Base-by-base conservation (phyloP, 2,888 invertebrate species). In the Gandaritis pyraliata region DNA sequence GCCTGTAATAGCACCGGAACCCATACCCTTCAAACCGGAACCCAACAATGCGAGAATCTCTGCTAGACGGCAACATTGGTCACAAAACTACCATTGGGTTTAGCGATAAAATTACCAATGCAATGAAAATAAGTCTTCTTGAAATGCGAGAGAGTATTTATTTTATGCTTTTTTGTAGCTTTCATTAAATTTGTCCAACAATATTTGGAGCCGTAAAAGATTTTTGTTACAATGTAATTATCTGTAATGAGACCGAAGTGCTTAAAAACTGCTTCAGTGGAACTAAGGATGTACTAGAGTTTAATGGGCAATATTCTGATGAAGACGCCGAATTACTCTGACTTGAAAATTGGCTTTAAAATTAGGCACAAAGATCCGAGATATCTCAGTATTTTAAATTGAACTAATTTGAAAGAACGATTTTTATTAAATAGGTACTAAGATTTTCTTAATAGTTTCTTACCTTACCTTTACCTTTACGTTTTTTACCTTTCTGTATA, bases 261-360 rank as follows among this genome's bases (percentile, higher is more conserved):
- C 75, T 78, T 75, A 71, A 72, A 59, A 74, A 72, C 71, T 73
- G 72, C 74, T 75, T 72, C 65, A 68, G 72, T 77, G 77, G 72
- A 73, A 76, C 78, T 74, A 74, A 78, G 74, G 74, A 71, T 71
- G 72, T 78, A 73, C 73, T 78, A 76, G 72, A 73, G 72, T 74
- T 78, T 77, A 74, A 80, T 72, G 71, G 70, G 68, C 70, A 67
- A 73, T 61, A 65, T 73, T 76, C 72, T 72, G 71, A 71, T 60
- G 71, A 69, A 72, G 76, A 69, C 72, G 70, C 64, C 64, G 64
- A 73, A 74, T 73, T 71, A 74, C 73, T 71, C 73, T 68, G 68
- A 70, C 71, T 71, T 71, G 70, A 72, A 73, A 74, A 77, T 78
- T 75, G 70, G 66, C 65, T 70, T 60, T 47, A 57, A 63, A 68